Percentiles rank a stretch among this genome's conserved stretches.
Evolutionary conservation across 2,113 vertebrate species (phyloP).

Genomic region (Gallinago media): DNA sequence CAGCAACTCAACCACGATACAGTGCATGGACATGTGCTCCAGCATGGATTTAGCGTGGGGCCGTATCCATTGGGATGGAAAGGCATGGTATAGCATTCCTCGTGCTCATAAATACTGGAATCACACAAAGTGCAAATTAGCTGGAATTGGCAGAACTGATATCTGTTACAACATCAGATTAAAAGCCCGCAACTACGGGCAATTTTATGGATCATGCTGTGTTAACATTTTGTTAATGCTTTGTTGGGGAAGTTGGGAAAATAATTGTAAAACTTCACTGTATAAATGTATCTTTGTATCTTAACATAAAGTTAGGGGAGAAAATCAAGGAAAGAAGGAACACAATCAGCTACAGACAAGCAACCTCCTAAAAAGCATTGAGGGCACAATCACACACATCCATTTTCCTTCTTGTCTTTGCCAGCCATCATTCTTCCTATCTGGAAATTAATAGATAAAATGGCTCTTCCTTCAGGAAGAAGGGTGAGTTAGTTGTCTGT

Average conservation of each 20-base stretch:
- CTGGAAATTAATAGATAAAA: not conserved
- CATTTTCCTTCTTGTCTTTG: not conserved
- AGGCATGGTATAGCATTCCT: not conserved
- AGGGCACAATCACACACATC: not conserved
- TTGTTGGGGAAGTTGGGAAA: not conserved
- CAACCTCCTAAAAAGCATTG: not conserved
- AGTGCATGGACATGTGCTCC: not conserved
- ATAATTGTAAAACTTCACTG: not conserved
- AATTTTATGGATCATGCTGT: conserved; percentile 7
- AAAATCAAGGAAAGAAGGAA: not conserved
- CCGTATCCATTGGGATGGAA: not conserved
- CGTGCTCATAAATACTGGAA: not conserved
- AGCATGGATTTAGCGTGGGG: not conserved
- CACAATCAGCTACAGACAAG: not conserved
- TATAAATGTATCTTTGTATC: not conserved
- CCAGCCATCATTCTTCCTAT: not conserved
- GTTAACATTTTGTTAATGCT: conserved; percentile 40
- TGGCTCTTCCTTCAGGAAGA: not conserved
- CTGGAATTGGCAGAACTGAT: not conserved
- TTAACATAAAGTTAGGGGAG: not conserved
- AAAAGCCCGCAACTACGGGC: not conserved
- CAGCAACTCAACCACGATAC: not conserved
- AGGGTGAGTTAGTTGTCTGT: too few species aligned
- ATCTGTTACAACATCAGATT: conserved; percentile 19
- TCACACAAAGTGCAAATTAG: not conserved